phyloP scores from a whole-genome alignment of 2,888 invertebrate genomes.

The Marasmarcha lunaedactyla region DNA sequence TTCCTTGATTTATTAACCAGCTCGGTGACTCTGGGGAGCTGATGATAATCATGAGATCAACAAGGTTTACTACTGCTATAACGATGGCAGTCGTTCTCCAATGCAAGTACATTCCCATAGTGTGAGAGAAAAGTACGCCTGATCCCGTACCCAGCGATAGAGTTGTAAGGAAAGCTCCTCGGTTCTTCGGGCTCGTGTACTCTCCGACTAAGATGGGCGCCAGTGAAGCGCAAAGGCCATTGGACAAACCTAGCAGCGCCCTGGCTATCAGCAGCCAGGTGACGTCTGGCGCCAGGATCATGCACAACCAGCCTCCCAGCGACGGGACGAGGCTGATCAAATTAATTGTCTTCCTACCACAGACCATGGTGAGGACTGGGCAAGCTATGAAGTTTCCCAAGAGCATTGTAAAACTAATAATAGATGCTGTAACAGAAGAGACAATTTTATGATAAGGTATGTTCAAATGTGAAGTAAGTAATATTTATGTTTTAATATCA shows the following conservation, averaged over 20 bases:
- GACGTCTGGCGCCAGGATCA: constrained; percentile 40
- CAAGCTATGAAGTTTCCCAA: constrained; percentile 34
- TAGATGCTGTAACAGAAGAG: constrained; percentile 31
- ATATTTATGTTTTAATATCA: no score
- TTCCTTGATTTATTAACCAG: constrained; percentile 70
- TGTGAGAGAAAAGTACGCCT: constrained; percentile 70
- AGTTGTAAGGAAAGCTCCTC: constrained; percentile 68
- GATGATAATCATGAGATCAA: constrained; percentile 39
- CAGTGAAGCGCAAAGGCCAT: constrained; percentile 54
- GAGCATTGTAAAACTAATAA: constrained; percentile 37
- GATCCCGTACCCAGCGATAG: constrained; percentile 65
- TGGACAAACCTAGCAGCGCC: constrained; percentile 41
- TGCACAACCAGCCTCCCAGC: constrained; percentile 63
- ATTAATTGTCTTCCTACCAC: constrained; percentile 64
- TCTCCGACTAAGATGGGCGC: constrained; percentile 61
- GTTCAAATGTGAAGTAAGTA: neutral
- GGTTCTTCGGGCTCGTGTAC: constrained; percentile 62
- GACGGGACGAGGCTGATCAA: constrained; percentile 50
- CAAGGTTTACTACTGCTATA: constrained; percentile 42
- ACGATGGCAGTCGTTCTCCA: constrained; percentile 66
- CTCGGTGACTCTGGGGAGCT: constrained; percentile 71
- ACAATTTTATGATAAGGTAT: constrained; percentile 2
- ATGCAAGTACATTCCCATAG: constrained; percentile 64
- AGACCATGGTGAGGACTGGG: constrained; percentile 56
- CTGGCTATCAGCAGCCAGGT: constrained; percentile 29